phyloP scores from a whole-genome alignment of 92 coral and sea anemone species.

The Umimayanthus chanpuru region DNA sequence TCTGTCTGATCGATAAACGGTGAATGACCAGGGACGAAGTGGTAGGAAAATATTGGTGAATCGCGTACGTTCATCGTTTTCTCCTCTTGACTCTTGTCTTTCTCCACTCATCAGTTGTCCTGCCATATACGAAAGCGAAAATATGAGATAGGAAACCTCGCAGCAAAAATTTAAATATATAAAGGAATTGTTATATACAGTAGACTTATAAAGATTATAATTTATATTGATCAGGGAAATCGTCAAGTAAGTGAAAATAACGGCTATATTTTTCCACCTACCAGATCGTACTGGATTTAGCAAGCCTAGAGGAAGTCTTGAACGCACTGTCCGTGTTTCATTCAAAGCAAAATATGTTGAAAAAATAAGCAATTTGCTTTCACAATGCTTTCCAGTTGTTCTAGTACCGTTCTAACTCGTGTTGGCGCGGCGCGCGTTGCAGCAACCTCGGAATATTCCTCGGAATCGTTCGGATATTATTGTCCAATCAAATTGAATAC shows the following conservation, averaged over 20 bases:
- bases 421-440: not conserved
- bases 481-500: conserved; percentile 15
- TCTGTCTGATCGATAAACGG: conserved; percentile 16
- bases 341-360: not conserved
- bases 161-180: too few species aligned
- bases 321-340: not conserved
- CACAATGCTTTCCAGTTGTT: not conserved
- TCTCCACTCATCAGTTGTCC: not conserved
- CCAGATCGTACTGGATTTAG: not conserved
- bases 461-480: conserved; percentile 3
- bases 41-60: conserved; percentile 32
- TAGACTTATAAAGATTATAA: not conserved
- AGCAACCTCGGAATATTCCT: not conserved
- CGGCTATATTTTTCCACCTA: not conserved
- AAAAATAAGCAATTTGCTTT: not conserved
- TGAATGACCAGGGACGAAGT: conserved; percentile 42
- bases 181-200: too few species aligned
- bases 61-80: conserved; percentile 33
- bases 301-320: not conserved
- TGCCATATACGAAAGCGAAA: not conserved
- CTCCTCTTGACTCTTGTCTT: not conserved
- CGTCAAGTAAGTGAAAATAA: not conserved
- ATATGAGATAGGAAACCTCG: not conserved
- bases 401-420: not conserved
- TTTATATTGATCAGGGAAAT: too few species aligned